Conservation (phyloP, 2,113 vertebrate species). For the Lophius piscatorius region DNA sequence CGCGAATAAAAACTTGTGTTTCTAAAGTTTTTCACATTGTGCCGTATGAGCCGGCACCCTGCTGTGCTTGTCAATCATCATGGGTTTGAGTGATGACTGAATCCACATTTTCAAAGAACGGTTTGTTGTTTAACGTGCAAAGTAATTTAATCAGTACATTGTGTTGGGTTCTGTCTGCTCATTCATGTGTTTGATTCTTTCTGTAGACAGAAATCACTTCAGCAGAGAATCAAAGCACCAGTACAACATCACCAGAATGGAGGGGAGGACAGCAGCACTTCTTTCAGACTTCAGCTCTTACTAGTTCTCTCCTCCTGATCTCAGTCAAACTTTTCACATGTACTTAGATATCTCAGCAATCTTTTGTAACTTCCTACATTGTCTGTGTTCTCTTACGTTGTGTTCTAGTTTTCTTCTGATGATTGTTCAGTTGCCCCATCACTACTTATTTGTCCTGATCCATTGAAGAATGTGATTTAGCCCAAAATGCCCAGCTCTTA, state of each 20-base stretch:
- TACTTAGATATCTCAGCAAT: neutral
- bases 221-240: constrained; percentile 45
- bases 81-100: too few relatives aligned
- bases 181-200: constrained; percentile 8
- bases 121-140: too few relatives aligned
- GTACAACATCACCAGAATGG: constrained; percentile 42
- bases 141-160: too few relatives aligned
- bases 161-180: too few relatives aligned
- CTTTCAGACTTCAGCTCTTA: too few relatives aligned
- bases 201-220: constrained; percentile 43
- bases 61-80: too few relatives aligned
- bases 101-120: too few relatives aligned
- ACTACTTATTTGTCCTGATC: neutral
- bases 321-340: neutral
- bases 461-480: neutral
- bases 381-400: too few relatives aligned
- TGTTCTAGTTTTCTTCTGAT: neutral
- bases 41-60: too few relatives aligned
- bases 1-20: too few relatives aligned
- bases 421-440: too few relatives aligned
- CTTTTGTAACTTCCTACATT: neutral
- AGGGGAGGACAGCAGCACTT: constrained; percentile 30
- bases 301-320: neutral
- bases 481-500: constrained; percentile 3
- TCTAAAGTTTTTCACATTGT: too few relatives aligned